These are phyloP conservation scores for Drosophila parthenogenetica DNA, from an alignment of 2,888 invertebrate genomes.

Conservation along the genomic window DNA sequence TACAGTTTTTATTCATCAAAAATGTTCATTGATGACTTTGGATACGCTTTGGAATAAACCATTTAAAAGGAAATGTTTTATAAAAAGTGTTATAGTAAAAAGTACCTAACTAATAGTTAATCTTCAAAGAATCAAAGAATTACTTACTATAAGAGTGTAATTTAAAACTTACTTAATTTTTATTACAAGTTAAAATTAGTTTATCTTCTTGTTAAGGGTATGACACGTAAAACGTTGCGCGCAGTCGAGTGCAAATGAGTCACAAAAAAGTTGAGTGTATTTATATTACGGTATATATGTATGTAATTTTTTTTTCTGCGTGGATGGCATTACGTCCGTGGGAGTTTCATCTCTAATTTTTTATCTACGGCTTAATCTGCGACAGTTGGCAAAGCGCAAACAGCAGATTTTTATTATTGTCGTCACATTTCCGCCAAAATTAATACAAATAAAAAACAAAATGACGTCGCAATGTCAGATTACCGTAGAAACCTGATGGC, in stretches of 20 bases:
- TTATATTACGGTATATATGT: no score
- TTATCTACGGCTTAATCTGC: slow-evolving; percentile 17
- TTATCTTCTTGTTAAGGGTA: no score
- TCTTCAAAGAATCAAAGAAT: no score
- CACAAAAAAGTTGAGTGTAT: slow-evolving; percentile 14
- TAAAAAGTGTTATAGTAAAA: no score
- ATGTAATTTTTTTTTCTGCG: not conserved
- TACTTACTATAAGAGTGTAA: no score
- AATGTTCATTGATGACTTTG: slow-evolving; percentile 60
- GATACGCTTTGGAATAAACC: slow-evolving; percentile 4
- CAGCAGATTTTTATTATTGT: slow-evolving; percentile 19
- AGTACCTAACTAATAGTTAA: no score
- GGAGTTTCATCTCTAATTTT: not conserved
- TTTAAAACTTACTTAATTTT: no score
- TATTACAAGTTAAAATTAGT: no score
- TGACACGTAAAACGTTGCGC: slow-evolving; percentile 9
- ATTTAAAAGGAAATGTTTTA: no score
- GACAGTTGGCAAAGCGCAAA: slow-evolving; percentile 6
- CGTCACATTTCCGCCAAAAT: slow-evolving; percentile 27
- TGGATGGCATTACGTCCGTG: not conserved
- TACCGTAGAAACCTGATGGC: slow-evolving; percentile 26
- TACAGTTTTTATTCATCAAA: slow-evolving; percentile 23
- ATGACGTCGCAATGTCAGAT: slow-evolving; percentile 46
- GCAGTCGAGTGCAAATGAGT: slow-evolving; percentile 63
- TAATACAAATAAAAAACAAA: slow-evolving; percentile 47